Percentiles rank a stretch among this genome's conserved stretches.
These are phyloP conservation scores for Imbricaverruca yamaguchii DNA, from an alignment of 2,888 invertebrate genomes.

Conservation along the genomic window DNA sequence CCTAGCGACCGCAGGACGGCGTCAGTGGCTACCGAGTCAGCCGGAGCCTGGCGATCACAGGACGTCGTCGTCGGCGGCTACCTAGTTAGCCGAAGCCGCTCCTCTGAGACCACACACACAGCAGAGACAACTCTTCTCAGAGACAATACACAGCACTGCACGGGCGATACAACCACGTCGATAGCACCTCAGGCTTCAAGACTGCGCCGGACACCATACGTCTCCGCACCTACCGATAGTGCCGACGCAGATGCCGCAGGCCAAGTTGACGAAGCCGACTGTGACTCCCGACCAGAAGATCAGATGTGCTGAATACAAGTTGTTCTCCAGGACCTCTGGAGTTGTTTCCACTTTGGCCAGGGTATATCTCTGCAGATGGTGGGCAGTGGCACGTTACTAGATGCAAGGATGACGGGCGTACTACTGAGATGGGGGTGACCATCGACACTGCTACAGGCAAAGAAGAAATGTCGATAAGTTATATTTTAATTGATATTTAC, in stretches of 20 bases:
- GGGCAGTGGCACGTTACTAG: not conserved
- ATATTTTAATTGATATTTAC: too few species aligned
- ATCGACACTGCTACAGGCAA: too few species aligned
- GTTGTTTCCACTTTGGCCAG: conserved; percentile 19
- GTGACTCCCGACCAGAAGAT: conserved; percentile 49
- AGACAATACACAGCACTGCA: too few species aligned
- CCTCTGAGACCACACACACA: too few species aligned
- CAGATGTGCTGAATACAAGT: conserved; percentile 32
- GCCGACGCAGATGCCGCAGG: conserved; percentile 95
- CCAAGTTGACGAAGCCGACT: conserved; percentile 90
- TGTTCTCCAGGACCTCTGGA: conserved; percentile 27
- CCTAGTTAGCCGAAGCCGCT: too few species aligned
- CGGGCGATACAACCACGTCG: too few species aligned
- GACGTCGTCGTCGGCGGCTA: not conserved
- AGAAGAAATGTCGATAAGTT: too few species aligned
- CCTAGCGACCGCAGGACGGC: conserved; percentile 40
- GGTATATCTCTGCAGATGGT: conserved; percentile 28
- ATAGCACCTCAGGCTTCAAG: too few species aligned
- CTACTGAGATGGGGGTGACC: too few species aligned
- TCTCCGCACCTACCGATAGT: conserved; percentile 59
- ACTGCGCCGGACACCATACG: too few species aligned
- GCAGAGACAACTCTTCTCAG: too few species aligned
- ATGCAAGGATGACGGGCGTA: too few species aligned
- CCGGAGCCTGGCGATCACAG: conserved; percentile 58
- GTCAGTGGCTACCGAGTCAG: not conserved